Evolutionary conservation across 2,113 vertebrate genomes (phyloP).

Genomic region (Lamprotornis superbus): DNA sequence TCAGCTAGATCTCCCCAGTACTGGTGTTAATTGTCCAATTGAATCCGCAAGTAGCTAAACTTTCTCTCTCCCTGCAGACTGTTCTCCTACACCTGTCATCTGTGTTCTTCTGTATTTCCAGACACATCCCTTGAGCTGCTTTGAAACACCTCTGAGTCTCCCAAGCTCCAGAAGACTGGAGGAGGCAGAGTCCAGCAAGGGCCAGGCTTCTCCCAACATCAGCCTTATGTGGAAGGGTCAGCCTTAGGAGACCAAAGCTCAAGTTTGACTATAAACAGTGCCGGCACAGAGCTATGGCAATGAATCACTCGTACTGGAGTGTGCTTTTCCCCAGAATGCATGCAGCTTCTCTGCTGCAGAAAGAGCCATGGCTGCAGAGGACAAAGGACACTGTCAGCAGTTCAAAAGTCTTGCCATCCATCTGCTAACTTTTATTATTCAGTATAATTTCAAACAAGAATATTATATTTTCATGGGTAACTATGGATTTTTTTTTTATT

Average conservation of each 20-base stretch:
- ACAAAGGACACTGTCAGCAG: neutral
- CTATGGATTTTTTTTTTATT: neutral
- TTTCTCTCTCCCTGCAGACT: neutral
- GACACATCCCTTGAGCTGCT: neutral
- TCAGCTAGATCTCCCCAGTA: neutral
- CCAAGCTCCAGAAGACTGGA: neutral
- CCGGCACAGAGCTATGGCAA: rapidly evolving
- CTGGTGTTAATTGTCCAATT: neutral
- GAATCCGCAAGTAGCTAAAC: neutral
- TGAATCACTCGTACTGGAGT: rapidly evolving
- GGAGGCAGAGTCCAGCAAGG: neutral
- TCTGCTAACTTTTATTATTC: neutral
- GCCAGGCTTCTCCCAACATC: neutral
- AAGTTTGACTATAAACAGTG: neutral
- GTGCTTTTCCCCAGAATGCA: neutral
- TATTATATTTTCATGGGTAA: neutral
- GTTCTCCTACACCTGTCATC: neutral
- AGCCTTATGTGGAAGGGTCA: neutral
- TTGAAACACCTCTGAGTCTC: neutral
- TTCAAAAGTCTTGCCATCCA: neutral
- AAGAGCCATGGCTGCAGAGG: neutral
- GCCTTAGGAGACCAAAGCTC: neutral
- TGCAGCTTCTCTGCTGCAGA: neutral
- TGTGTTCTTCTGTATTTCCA: neutral
- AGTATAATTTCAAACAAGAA: neutral